Percentiles rank a stretch among this genome's conserved stretches.
phyloP scores from a whole-genome alignment of 2,797 vertebrate species.

The Cyprinodon diabolis region DNA sequence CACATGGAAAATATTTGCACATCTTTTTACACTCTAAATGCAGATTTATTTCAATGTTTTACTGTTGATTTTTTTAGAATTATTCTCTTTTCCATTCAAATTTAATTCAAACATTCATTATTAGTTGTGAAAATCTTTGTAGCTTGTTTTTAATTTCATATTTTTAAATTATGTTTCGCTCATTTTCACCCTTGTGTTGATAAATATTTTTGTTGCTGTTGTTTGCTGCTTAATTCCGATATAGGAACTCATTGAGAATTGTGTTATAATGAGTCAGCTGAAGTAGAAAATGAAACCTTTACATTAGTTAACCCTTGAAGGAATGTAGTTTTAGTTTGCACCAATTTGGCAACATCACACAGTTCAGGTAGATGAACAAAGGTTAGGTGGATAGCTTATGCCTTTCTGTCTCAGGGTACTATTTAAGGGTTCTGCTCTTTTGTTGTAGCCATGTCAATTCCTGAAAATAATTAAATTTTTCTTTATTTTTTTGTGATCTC shows the following conservation, averaged over 20 bases:
- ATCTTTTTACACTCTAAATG: not conserved
- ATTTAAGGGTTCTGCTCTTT: not conserved
- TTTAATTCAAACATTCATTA: too few species aligned
- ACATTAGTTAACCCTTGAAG: not conserved
- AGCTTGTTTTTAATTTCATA: too few species aligned
- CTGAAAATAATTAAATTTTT: not conserved
- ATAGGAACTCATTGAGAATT: too few species aligned
- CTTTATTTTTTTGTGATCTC: not conserved
- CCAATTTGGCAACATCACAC: not conserved
- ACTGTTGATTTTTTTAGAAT: not conserved
- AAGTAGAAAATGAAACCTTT: too few species aligned
- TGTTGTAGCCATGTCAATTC: not conserved
- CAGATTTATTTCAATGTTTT: not conserved
- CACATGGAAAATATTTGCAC: not conserved
- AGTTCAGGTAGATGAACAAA: too few species aligned
- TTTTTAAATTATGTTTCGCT: not conserved
- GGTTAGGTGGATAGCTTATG: not conserved
- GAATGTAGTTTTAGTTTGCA: not conserved
- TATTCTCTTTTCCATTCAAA: not conserved
- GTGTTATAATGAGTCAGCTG: too few species aligned
- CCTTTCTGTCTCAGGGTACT: not conserved
- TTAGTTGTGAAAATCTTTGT: too few species aligned
- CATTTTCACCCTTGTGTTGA: not conserved
- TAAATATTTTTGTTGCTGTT: not conserved
- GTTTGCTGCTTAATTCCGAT: not conserved